Base-by-base conservation (phyloP, 1,140 invertebrate genomes). In the Cyclina sinensis region DNA sequence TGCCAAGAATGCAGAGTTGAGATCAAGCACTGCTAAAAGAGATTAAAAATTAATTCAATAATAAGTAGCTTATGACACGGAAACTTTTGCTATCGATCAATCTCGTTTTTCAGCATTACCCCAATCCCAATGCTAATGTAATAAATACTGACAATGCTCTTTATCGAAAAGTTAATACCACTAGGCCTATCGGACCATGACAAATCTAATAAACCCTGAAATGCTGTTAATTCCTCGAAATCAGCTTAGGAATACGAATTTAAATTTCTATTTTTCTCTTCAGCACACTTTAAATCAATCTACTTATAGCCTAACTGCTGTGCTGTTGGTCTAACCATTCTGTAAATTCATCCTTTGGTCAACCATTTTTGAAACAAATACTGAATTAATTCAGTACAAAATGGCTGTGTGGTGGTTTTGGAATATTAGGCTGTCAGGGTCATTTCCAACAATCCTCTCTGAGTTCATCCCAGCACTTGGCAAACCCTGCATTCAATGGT, bases 51-150 rank as follows among this genome's bases (percentile, higher is more conserved):
- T 48, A 83, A 83, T 70, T 27, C 81, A 68, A 18, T 70, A 78
- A 43, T 43, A 83, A 70, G 82, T 27, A 24, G 62, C 82, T 84
- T 84, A 84, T 35, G 32, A 46, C 68, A 84, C 57, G 3, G 46
- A 35, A 73, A 37, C 59, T 84, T 48, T 73, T 46, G 43, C 39
- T 46, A 70, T 70, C 65, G 35, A 46, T 54, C 18, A 18, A 32
- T 62, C 82, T 84, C 62, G 54, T 73, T 84, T 73, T 84, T 48
- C 37, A 73, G 68, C n/a, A 74, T 84, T 84, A 84, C 30, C 1
- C 0, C 70, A 73, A 84, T 46, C 68, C 62, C 35, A 12, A 46
- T 54, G 18, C 39, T 84, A 84, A 84, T 84, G 46, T 68, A 84
- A 84, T 84, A 84, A 84, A 84, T 70, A 84, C 37, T 68, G 37